Evolutionary conservation across 2,888 invertebrate species (phyloP), one percentile per base, ranked within the genome.

Genomic region (Ganaspis brasiliensis): DNA sequence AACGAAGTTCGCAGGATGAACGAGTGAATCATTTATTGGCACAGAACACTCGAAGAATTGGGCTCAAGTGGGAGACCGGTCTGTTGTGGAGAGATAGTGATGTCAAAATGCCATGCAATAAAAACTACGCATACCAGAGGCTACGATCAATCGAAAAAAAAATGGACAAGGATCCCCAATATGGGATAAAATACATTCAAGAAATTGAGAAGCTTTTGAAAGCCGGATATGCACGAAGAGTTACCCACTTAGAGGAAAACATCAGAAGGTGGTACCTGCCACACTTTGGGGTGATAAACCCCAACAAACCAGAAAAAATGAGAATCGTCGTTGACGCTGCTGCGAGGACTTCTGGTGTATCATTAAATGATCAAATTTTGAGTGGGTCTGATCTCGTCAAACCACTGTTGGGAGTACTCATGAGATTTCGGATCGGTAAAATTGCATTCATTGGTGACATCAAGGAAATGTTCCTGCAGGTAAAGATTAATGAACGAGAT

Each of bases 371-470:
- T 21, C 45, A 82, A 5, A 71, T 91, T 6, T 45, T 90, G 3
- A 83, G 81, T 21, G 90, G 90, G 0, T 89, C 90, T 0, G 89
- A 90, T 49, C 71, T 88, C 2, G 77, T 89, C 4, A 79, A 82
- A 10, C 83, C 89, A 8, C 75, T 92, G 55, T 74, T 86, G 0
- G 88, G 88, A 3, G 87, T 91, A 0, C 61, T 91, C 59, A 83
- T 88, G 76, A 85, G 89, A 0, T 92, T 91, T 75, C 75, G 91
- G 49, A 85, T 88, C 79, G 79, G 86, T n/a, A 81, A 74, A 45
- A 76, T 89, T 3, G 91, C 88, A 2, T 82, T 91, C 75, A 74
- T 83, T 81, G 79, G 87, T 0, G 90, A 91, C 63, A 87, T 90
- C 0, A 81, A 76, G 6, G 88, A 90, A 63, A 89, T 90, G 89